Conservation (phyloP, 2,888 invertebrate species). For the Andrena fulva region DNA sequence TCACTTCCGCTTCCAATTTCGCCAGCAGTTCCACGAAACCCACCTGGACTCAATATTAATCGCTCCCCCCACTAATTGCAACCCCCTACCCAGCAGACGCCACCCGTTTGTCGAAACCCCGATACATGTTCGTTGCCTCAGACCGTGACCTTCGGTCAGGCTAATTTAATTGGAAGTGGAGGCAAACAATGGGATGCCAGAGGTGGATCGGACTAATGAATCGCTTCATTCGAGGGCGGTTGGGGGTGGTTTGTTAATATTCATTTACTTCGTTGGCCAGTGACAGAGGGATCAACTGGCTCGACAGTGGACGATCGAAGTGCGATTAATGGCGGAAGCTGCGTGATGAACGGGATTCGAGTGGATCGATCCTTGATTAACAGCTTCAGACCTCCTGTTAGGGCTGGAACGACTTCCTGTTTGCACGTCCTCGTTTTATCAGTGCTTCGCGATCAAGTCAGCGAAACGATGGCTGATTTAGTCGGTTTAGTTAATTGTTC, state of each 20-base stretch:
- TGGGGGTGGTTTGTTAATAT: conserved; percentile 8
- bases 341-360: not conserved
- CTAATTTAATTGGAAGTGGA: conserved; percentile 27
- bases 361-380: not conserved
- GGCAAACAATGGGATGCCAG: conserved; percentile 7
- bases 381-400: not conserved
- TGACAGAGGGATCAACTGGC: not conserved
- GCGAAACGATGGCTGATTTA: not conserved
- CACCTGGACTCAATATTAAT: not conserved
- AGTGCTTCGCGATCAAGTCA: not conserved
- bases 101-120: not conserved
- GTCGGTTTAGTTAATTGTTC: not conserved
- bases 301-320: not conserved
- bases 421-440: not conserved
- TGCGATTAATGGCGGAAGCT: not conserved
- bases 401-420: not conserved
- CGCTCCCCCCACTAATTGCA: not conserved
- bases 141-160: conserved; percentile 4
- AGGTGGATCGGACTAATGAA: not conserved
- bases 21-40: too few relatives aligned
- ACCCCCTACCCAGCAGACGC: not conserved
- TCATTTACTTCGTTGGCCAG: not conserved
- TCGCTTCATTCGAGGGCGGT: not conserved
- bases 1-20: not conserved
- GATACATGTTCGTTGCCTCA: not conserved